phyloP scores from a whole-genome alignment of 2,888 invertebrate genomes.

The Orchesella flavescens region DNA sequence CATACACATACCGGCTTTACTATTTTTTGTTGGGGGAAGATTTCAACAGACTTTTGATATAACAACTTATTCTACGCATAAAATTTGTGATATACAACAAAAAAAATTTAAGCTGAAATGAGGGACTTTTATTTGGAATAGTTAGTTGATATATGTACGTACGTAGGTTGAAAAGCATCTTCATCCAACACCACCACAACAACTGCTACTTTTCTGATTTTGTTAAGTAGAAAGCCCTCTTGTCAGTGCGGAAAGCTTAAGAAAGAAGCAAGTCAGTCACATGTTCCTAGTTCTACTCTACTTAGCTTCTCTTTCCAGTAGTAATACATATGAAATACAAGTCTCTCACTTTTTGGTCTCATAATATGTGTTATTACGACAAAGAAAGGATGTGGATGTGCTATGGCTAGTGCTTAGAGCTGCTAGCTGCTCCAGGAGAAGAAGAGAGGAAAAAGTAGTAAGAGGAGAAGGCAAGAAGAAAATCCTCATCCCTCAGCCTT shows the following conservation, averaged over 20 bases:
- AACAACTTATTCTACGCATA: too few species aligned
- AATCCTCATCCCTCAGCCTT: slow-evolving; percentile 71
- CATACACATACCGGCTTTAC: not conserved
- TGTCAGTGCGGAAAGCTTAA: slow-evolving; percentile 44
- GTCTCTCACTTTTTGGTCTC: not conserved
- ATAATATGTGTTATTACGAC: slow-evolving; percentile 18
- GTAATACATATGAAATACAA: not conserved
- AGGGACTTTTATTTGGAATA: not conserved
- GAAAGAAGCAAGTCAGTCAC: slow-evolving; percentile 41
- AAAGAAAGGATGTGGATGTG: not conserved
- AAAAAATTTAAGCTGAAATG: slow-evolving; percentile 23
- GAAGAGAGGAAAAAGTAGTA: not conserved
- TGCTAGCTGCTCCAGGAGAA: not conserved
- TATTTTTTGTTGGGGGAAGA: not conserved
- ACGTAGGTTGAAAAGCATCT: too few species aligned
- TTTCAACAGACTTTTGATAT: too few species aligned
- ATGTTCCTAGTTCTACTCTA: slow-evolving; percentile 36
- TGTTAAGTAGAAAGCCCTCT: slow-evolving; percentile 47
- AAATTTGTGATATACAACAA: not conserved
- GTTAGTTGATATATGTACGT: not conserved
- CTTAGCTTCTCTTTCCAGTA: slow-evolving; percentile 9
- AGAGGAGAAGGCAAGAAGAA: slow-evolving; percentile 42
- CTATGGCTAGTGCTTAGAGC: too few species aligned
- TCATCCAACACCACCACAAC: slow-evolving; percentile 3
- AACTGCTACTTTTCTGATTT: slow-evolving; percentile 47